Evolutionary conservation across 2,888 invertebrate species (phyloP), one percentile per base, ranked within the genome.

Genomic region (Tridacna crocea): DNA sequence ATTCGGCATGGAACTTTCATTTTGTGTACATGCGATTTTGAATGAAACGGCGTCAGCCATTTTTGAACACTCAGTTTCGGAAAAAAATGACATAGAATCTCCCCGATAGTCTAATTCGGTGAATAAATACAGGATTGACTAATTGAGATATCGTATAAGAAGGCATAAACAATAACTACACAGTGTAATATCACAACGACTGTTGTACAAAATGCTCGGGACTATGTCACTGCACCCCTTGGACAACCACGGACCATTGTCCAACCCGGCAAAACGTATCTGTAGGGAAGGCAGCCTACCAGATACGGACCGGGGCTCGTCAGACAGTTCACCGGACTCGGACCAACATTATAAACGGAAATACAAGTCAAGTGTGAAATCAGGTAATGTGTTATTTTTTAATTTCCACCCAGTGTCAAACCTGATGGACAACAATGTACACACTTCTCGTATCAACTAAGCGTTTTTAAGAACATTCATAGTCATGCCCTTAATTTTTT

Each of bases 181-280:
- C 8, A 36, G 36, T 36, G 36, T 36, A 36, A 36, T 36, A 36
- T 4, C 36, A 36, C 36, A 36, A 36, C 36, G 36, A 36, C 36
- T 36, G 36, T 55, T 19, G 11, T 19, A 55, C 61, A 72, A 26
- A 22, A 79, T 86, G 83, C 61, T 86, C 80, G 80, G 86, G 22
- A 82, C 86, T 0, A 48, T 86, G 36, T 83, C 86, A 8, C 78
- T 83, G 12, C 77, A 84, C 55, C 75, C 66, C 6, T 27, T 82
- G 11, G 84, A 82, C 27, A 65, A 70, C 36, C 68, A 73, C 22
- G 77, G 72, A 2, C 75, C 82, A 8, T 72, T 89, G 74, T 81
- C 83, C 17, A 87, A 87, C 47, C 83, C 88, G 19, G 87, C 88
- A 15, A 90, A 90, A 72, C 76, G 89, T 51, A 79, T 87, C 68